Base-by-base conservation (phyloP, 2,113 vertebrate species). In the Oreochromis spilurus region DNA sequence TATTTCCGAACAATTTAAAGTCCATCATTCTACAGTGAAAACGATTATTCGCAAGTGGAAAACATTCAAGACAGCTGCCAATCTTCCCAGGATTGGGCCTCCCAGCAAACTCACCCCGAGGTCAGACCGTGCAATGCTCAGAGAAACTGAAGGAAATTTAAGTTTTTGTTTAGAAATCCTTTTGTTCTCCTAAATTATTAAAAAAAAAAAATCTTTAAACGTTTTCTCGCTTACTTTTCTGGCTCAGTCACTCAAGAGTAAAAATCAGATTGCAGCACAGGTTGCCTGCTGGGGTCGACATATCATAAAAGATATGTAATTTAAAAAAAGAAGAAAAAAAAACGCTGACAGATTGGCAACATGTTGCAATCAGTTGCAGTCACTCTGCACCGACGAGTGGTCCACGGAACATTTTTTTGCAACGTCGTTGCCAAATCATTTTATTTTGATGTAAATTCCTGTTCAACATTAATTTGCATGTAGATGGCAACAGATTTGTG, bases 51-150 rank as follows among this genome's bases (percentile, higher is more conserved):
- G 48, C 40, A 75, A 75, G 24, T 48, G 67, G 9, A 75, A 48
- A 75, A 19, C 40, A 75, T 75, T 48, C 67, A 48, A 75, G 67
- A 75, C 67, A 75, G 67, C 24, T 75, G 14, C 67, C 24, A 75
- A 17, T 48, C 40, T 17, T 75, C 67, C 40, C 40, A 48, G 14
- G 14, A 48, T 2, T 48, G 24, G 10, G 3, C 67, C 9, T 29
- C 40, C 24, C 21, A 48, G 67, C 14, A 48, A 75, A 75, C 43
- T 29, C 24, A 48, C 14, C 67, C 43, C 2, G 2, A 75, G 24
- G 40, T 75, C 67, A 48, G 9, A 75, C 24, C 1, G 0, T 75
- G 24, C 40, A 75, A 48, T 75, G 14, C 14, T 45, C 38, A 72
- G 38, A 43, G 4, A 26, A 72, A 72, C 38, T 43, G 38, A 43